Base-by-base conservation (phyloP, 2,797 vertebrate species). In the Hybognathus amarus region DNA sequence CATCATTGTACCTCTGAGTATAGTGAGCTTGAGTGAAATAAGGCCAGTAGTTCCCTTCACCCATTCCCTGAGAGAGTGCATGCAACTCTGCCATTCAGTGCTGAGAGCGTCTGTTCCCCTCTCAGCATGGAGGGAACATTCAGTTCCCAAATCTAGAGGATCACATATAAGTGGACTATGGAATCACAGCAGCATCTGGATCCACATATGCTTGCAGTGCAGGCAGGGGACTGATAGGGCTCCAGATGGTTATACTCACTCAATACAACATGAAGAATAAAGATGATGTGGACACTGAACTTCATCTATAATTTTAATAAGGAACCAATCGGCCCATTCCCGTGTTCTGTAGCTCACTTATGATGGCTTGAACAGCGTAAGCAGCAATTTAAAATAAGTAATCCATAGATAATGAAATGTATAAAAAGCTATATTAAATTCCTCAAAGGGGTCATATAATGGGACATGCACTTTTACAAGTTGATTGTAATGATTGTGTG, bases 111-210 rank as follows among this genome's bases (percentile, higher is more conserved):
- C 50, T 78, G 67, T 61, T 36, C 67, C 61, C n/a, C 79, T 68
- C 61, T 68, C 59, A 30, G 68, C 75, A 61, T 77, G 77, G 40
- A 71, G 52, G 67, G 83, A 85, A 83, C 77, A 78, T 83, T 85
- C 69, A 77, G 80, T 87, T 85, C 83, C 73, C 69, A 61, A 80
- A 67, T 66, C 40, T 52, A 64, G 80, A 71, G 70, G 76, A 61
- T 68, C 66, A 77, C 30, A 77, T 73, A 64, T 69, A 79, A 68
- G 64, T 81, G 67, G 7, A 63, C 71, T 77, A 27, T 80, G 63
- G 56, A 76, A 77, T 82, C 54, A 74, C 52, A 54, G 50, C 56
- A 73, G 83, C 77, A 82, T 75, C 86, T 86, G 82, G 82, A 85
- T 66, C 40, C 76, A 75, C 80, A 74, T 63, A 81, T 75, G 64